Conservation (phyloP, 2,797 vertebrate species). For the Acanthiza pusilla region DNA sequence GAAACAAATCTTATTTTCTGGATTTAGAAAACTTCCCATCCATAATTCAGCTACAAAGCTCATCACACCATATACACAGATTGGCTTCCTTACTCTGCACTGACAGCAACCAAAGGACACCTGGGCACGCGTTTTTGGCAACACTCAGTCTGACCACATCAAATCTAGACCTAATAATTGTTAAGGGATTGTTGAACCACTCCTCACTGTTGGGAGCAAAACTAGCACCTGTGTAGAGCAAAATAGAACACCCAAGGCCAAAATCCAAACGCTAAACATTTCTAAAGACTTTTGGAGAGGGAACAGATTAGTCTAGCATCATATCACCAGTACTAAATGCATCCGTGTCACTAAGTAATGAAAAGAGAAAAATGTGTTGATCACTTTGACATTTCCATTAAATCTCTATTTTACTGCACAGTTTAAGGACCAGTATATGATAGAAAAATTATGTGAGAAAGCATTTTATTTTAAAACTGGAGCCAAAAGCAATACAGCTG, state of each 20-base stretch:
- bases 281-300: not conserved
- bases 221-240: not conserved
- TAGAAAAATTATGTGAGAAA: not conserved
- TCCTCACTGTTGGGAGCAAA: not conserved
- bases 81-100: not conserved
- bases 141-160: not conserved
- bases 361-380: not conserved
- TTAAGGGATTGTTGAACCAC: not conserved
- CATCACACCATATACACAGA: not conserved
- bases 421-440: not conserved
- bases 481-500: not conserved
- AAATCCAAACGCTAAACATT: not conserved
- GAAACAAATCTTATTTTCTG: not conserved
- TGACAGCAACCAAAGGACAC: not conserved
- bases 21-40: not conserved
- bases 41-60: not conserved
- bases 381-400: not conserved
- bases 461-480: not conserved
- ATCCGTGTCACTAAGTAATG: not conserved
- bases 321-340: not conserved
- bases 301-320: not conserved
- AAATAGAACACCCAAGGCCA: not conserved
- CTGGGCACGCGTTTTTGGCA: not conserved
- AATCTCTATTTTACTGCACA: not conserved
- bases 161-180: not conserved